Evolutionary conservation across 23 tunicate species (phyloP).

Genomic region (Oikopleura dioica): DNA sequence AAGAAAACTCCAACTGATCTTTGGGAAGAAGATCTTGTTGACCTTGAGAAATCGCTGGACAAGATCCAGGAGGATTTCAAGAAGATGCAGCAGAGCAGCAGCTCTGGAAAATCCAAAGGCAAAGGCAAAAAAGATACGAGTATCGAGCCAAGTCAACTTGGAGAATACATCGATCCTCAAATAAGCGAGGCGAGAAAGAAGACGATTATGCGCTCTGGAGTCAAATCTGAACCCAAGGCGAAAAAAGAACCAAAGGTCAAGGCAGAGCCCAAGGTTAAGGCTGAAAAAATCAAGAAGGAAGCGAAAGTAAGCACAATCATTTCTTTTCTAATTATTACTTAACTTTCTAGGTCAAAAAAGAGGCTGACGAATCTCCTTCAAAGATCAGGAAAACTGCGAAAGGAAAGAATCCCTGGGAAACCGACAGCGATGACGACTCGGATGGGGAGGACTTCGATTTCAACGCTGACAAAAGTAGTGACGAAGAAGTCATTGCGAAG

Average conservation of each 20-base stretch:
- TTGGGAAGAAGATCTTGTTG: conserved; percentile 56
- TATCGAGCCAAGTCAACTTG: not conserved
- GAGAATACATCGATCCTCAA: not conserved
- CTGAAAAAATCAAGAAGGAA: not conserved
- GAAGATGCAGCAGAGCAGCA: not conserved
- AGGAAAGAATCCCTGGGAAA: conserved; percentile 41
- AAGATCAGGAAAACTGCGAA: too few species aligned
- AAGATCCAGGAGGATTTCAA: conserved; percentile 16
- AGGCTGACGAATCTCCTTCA: too few species aligned
- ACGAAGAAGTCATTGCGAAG: too few species aligned
- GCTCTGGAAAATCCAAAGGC: not conserved
- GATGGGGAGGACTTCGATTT: not conserved
- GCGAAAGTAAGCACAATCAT: not conserved
- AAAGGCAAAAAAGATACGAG: not conserved
- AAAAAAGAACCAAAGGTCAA: not conserved
- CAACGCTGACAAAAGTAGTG: not conserved
- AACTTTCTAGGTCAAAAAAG: too few species aligned
- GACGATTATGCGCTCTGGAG: not conserved
- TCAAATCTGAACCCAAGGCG: not conserved
- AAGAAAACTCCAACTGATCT: conserved; percentile 30
- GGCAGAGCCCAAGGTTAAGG: not conserved
- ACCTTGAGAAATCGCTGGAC: conserved; percentile 51
- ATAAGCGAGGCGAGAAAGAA: not conserved
- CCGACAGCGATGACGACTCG: conserved; percentile 21
- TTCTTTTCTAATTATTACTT: too few species aligned